These are phyloP conservation scores for Odontomachus brunneus DNA, from an alignment of 1,140 invertebrate genomes.

Conservation along the genomic window DNA sequence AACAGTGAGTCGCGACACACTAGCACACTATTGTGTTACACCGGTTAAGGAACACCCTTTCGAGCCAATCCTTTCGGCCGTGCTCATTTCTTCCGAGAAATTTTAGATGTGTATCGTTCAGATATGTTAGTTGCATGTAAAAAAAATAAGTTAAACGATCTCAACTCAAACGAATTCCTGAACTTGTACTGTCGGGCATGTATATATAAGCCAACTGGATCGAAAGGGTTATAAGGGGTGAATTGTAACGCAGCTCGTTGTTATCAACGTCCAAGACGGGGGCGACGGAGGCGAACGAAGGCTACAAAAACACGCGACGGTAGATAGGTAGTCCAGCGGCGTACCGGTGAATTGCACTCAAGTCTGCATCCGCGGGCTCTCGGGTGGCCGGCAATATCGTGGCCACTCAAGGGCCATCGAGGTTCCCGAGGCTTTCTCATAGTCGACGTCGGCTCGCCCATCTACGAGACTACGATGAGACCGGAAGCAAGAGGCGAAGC, in stretches of 20 bases:
- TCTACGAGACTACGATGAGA: constrained; percentile 76
- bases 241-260: neutral
- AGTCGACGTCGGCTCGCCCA: constrained; percentile 75
- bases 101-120: too few species aligned
- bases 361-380: constrained; percentile 77
- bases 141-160: too few species aligned
- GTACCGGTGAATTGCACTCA: constrained; percentile 83
- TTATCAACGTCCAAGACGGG: constrained; percentile 34
- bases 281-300: constrained; percentile 73
- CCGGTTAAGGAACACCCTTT: too few species aligned
- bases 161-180: too few species aligned
- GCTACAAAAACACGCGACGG: constrained; percentile 71
- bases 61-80: too few species aligned
- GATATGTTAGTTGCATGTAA: too few species aligned
- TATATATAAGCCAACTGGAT: too few species aligned
- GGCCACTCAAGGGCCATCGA: constrained; percentile 85
- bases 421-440: constrained; percentile 80
- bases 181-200: too few species aligned
- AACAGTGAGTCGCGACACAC: too few species aligned
- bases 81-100: too few species aligned
- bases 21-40: too few species aligned
- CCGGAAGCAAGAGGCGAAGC: constrained; percentile 73
- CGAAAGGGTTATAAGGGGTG: neutral
- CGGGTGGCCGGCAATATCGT: constrained; percentile 83
- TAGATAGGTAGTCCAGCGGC: constrained; percentile 69